phyloP scores from a whole-genome alignment of 1,140 invertebrate species.

The Arion vulgaris region DNA sequence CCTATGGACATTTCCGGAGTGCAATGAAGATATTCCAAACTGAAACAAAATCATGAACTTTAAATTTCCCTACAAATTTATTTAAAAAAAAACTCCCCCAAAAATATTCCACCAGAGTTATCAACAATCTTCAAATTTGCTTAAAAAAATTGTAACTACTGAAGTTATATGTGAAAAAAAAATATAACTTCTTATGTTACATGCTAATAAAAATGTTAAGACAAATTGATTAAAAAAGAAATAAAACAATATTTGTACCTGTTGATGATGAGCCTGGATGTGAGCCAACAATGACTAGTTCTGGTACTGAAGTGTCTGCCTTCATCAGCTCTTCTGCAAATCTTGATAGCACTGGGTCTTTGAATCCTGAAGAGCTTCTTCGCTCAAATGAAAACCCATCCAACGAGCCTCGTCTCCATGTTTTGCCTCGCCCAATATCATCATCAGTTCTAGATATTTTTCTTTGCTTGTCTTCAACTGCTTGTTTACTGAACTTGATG shows the following conservation, averaged over 20 bases:
- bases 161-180: too few relatives aligned
- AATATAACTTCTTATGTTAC: too few relatives aligned
- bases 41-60: too few relatives aligned
- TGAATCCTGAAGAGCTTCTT: conserved; percentile 54
- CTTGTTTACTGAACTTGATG: conserved; percentile 8
- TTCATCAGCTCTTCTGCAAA: conserved; percentile 65
- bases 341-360: conserved; percentile 56
- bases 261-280: conserved; percentile 42
- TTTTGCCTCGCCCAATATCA: conserved; percentile 42
- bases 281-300: conserved; percentile 50
- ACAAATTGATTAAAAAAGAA: too few relatives aligned
- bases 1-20: too few relatives aligned
- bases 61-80: too few relatives aligned
- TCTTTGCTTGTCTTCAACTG: conserved; percentile 35
- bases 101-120: too few relatives aligned
- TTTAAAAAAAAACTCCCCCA: too few relatives aligned
- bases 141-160: too few relatives aligned
- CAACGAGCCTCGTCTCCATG: conserved; percentile 43
- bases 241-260: neutral
- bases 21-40: too few relatives aligned
- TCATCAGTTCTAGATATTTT: conserved; percentile 50
- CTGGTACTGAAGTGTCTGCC: conserved; percentile 55
- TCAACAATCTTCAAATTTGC: too few relatives aligned
- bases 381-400: conserved; percentile 39
- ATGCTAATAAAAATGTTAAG: too few relatives aligned